Base-by-base conservation (phyloP, 2,888 invertebrate genomes). In the Prenolepis imparis region DNA sequence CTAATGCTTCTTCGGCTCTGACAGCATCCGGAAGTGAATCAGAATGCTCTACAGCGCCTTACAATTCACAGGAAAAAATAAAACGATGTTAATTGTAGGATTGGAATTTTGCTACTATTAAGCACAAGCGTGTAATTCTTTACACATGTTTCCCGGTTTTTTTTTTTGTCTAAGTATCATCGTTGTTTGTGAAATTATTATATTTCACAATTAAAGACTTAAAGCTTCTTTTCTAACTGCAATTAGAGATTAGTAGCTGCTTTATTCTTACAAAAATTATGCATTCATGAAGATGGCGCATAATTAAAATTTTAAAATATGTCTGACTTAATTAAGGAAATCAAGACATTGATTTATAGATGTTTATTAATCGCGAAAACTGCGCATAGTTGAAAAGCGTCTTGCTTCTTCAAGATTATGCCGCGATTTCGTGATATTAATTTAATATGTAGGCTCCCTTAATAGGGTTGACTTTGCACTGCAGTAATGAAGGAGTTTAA, bases 11-110 rank as follows among this genome's bases (percentile, higher is more conserved):
- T 39, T 57, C 59, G 18, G 57, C 0, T 28, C 32, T 41, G 32
- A 39, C 32, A 18, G 36, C 44, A 59, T 44, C 82, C 82, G 75
- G 82, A 75, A 82, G n/a, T 57, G 55, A 57, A 59, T 75, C 75
- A 52, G 44, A n/a, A 75, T 66, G 57, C 44, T 74, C 18, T 44
- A 12, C 32, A 21, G 32, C 18, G 8, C 32, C n/a, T 64, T 11
- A 18, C 63, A 39, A 28, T 64, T 66, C 18, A 55, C 41, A 39
- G 44, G 39, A 52, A 63, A 64, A 74, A 64, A 74, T 61, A 73
- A 81, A 74, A 57, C 28, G 21, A 4, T 41, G 64, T 64, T 64
- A 55, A 64, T 41, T 63, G 24, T 28, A 9, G 18, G 64, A 73
- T 64, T 9, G 64, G 39, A n/a, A 66, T 55, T 82, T 64, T 74